Evolutionary conservation across 2,888 invertebrate species (phyloP), one percentile per base, ranked within the genome.

Genomic region (Aphidoletes aphidimyza): DNA sequence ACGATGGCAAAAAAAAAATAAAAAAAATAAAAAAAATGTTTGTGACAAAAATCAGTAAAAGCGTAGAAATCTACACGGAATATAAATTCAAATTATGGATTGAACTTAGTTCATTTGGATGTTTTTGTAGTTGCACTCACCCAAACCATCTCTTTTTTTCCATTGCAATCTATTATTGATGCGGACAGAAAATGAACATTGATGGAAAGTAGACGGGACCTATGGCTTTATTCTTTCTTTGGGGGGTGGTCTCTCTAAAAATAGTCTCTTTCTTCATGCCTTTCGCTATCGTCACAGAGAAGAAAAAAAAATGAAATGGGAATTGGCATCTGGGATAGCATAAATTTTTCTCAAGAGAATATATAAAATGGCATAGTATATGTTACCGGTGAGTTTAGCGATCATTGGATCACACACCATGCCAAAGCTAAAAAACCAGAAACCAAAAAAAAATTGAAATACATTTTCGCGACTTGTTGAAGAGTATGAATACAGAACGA

Each of bases 281-380:
- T n/a, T n/a, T n/a, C n/a, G n/a, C n/a, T n/a, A n/a, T n/a, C 54
- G 22, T 17, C 17, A 30, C 30, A 69, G 9, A 69, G 5, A 69
- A 30, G 34, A 69, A 69, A 69, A 34, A 69, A 14, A 69, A 69
- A 69, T 17, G 59, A 69, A 81, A 37, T 81, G 37, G n/a, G 22
- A 81, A 81, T 37, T 37, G 37, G 81, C 36, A 81, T n/a, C 81
- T 81, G 37, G 81, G 37, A 81, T 37, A 81, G 11, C 37, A 81
- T 81, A 81, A 81, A 81, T 81, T 37, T 37, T 81, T 37, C 81
- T 81, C 81, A 81, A n/a, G 36, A n/a, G 69, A 69, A 69, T 9
- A 14, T 11, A 30, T 37, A 37, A n/a, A 81, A 81, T 81, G 81
- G 37, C 37, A 37, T 81, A n/a, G n/a, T n/a, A n/a, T 81, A 2